Evolutionary conservation across 2,797 vertebrate species (phyloP), one percentile per base, ranked within the genome.

Genomic region (Sebastes nivosus): DNA sequence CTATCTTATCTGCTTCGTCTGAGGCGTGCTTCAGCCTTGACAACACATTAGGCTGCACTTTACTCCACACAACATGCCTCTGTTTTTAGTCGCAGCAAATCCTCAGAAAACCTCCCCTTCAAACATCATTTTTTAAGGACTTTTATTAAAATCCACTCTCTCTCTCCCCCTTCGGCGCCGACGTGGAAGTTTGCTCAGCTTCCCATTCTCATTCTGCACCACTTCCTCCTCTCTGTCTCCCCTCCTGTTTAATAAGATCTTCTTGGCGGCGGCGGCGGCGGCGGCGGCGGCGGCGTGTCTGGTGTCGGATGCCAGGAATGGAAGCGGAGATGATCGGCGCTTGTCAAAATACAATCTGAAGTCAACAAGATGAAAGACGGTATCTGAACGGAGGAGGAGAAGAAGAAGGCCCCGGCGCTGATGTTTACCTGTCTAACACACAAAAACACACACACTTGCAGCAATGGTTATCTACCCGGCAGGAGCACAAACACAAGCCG

Each of bases 311-410:
- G 78, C 80, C 59, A 50, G 79, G 72, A 81, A 83, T 20, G 54
- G 72, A 80, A 80, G 70, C 54, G 46, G 16, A 74, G 86, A 92
- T 87, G 91, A 94, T 93, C 81, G 74, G 68, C 5, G 74, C 82
- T 88, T 92, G 93, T 93, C 89, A 89, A 91, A 94, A 87, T 81
- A 67, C 87, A 93, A 94, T 94, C 92, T 93, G 90, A 86, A 93
- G 89, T 91, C 92, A 87, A 90, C 91, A 84, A 89, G 85, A 91
- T 74, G 86, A 90, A 79, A 89, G 82, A 73, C 42, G 67, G 59
- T 87, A 89, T 92, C 87, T 82, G 85, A 82, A 27, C 2, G 4
- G 29, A 59, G 78, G 38, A 46, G 75, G 18, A 50, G 55, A n/a
- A 54, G 50, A 24, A 57, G 22, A 57, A 57, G 54, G 63, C 75